Evolutionary conservation across 2,888 invertebrate species (phyloP).

Genomic region (Glyphotaelius pellucidus): DNA sequence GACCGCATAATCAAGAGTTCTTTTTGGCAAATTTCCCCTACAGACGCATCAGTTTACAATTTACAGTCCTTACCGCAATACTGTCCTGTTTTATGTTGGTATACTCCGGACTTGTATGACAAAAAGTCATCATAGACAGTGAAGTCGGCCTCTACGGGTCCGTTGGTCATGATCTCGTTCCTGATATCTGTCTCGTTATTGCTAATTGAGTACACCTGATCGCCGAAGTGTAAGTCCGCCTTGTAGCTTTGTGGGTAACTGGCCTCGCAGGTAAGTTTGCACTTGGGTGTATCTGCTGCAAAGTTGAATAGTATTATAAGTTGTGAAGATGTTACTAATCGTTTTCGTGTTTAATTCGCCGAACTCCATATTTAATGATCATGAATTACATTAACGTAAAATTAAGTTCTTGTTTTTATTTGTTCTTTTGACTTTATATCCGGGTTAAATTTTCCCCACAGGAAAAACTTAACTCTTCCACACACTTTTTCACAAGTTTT

Average conservation of each 20-base stretch:
- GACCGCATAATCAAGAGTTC: too few species aligned
- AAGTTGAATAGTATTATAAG: neutral
- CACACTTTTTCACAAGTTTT: too few species aligned
- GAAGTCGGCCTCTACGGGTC: slow-evolving; percentile 94
- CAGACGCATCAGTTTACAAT: too few species aligned
- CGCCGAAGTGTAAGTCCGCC: slow-evolving; percentile 87
- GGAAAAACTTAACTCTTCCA: too few species aligned
- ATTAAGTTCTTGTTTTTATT: too few species aligned
- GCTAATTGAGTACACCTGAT: slow-evolving; percentile 80
- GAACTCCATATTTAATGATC: too few species aligned
- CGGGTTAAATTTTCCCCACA: too few species aligned
- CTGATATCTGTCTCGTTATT: slow-evolving; percentile 83
- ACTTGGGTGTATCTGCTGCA: slow-evolving; percentile 86
- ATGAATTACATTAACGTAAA: too few species aligned
- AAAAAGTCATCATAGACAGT: slow-evolving; percentile 91
- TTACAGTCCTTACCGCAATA: slow-evolving; percentile 77
- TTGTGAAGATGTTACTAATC: too few species aligned
- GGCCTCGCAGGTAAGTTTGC: slow-evolving; percentile 81
- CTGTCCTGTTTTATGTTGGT: slow-evolving; percentile 83
- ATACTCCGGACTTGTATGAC: slow-evolving; percentile 87
- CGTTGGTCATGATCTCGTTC: slow-evolving; percentile 89
- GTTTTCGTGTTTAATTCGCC: too few species aligned
- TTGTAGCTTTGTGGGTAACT: slow-evolving; percentile 83
- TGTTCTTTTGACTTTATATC: too few species aligned
- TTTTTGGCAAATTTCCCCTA: too few species aligned